phyloP scores from a whole-genome alignment of 2,113 vertebrate species.

The Acinonyx jubatus region DNA sequence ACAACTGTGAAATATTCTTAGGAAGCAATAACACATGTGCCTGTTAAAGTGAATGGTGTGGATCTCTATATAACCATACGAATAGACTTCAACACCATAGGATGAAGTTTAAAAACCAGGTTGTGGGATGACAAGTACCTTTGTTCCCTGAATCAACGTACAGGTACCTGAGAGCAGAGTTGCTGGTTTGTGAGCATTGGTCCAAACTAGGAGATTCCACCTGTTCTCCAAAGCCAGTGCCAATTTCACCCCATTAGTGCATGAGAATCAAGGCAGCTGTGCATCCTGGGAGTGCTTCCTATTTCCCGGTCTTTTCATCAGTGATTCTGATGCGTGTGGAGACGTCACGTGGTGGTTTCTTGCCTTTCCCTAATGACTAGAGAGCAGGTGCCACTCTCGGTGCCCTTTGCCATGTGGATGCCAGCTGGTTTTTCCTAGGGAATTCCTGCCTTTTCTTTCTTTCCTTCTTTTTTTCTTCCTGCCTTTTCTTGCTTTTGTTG shows the following conservation, averaged over 20 bases:
- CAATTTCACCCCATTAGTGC: rapidly evolving
- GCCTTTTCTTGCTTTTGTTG: too few species aligned
- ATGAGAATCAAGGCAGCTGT: rapidly evolving
- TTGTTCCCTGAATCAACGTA: not conserved
- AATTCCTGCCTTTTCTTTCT: not conserved
- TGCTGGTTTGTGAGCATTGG: not conserved
- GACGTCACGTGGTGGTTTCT: rapidly evolving
- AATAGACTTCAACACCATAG: not conserved
- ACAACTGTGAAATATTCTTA: not conserved
- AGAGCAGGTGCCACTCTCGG: not conserved
- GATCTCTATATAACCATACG: not conserved
- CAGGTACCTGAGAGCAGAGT: not conserved
- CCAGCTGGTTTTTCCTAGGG: not conserved
- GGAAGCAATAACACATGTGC: not conserved
- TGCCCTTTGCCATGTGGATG: not conserved
- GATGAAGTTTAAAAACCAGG: not conserved
- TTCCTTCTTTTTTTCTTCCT: too few species aligned
- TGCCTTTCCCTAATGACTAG: not conserved
- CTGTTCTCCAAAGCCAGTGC: not conserved
- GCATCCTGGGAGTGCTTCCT: rapidly evolving
- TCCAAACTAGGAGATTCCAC: not conserved
- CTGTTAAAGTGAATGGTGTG: not conserved
- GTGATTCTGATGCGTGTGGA: not conserved
- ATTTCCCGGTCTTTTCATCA: not conserved
- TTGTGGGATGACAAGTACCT: not conserved